Conservation (phyloP, 2,888 invertebrate genomes). For the Drosophila meridiana region DNA sequence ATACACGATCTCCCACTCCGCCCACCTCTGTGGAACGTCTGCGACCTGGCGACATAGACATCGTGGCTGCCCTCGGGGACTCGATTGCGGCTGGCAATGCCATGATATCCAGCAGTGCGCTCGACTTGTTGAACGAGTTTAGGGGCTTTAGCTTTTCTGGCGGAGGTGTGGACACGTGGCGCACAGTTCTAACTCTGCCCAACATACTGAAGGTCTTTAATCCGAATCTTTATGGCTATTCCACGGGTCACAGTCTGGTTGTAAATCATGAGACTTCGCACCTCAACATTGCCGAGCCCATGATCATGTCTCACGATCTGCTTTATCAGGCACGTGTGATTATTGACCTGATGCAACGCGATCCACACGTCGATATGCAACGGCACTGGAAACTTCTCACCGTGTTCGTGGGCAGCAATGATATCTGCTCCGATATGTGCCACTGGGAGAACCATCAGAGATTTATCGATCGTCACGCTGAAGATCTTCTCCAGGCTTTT, state of each 20-base stretch:
- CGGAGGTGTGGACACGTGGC: constrained; percentile 86
- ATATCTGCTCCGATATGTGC: constrained; percentile 87
- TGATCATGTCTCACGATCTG: constrained; percentile 80
- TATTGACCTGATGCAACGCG: constrained; percentile 72
- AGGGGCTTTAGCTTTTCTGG: constrained; percentile 85
- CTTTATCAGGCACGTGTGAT: constrained; percentile 72
- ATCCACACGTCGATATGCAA: constrained; percentile 85
- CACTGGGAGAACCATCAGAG: constrained; percentile 83
- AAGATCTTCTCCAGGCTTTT: constrained; percentile 85
- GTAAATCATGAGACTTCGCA: constrained; percentile 69
- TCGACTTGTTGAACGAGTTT: constrained; percentile 85
- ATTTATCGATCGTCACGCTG: constrained; percentile 85
- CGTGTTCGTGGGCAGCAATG: constrained; percentile 87
- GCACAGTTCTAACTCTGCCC: constrained; percentile 86
- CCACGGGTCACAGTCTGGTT: constrained; percentile 71
- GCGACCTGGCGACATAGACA: constrained; percentile 87
- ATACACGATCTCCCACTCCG: constrained; percentile 77
- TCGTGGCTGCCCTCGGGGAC: constrained; percentile 87
- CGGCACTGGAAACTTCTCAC: constrained; percentile 88
- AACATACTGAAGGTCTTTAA: constrained; percentile 88
- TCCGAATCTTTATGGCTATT: constrained; percentile 87
- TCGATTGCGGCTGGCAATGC: constrained; percentile 87
- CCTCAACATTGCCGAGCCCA: constrained; percentile 82
- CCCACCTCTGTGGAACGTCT: constrained; percentile 87
- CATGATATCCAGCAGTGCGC: constrained; percentile 84